phyloP scores from a whole-genome alignment of 2,888 invertebrate species.

The Monoplex corrugatus region DNA sequence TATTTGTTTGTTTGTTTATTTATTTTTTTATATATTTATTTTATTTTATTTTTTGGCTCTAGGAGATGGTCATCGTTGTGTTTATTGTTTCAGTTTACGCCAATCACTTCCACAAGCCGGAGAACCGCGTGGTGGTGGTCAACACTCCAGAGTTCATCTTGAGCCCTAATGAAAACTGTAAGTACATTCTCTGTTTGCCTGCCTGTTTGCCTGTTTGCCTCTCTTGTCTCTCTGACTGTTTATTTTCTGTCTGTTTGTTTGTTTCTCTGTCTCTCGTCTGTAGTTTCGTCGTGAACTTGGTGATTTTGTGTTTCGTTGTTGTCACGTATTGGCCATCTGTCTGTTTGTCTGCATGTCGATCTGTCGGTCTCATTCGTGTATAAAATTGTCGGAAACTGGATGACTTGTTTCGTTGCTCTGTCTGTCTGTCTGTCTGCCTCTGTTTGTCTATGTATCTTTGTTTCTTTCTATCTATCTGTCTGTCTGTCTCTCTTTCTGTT shows the following conservation, averaged over 20 bases:
- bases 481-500: background rate
- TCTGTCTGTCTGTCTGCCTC: constrained; percentile 2
- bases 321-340: no score
- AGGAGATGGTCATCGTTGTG: background rate
- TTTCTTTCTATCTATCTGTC: background rate
- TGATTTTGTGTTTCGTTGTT: no score
- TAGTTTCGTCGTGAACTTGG: no score
- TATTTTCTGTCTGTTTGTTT: background rate
- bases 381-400: no score
- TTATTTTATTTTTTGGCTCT: no score
- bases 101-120: constrained; percentile 52
- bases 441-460: background rate
- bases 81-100: constrained; percentile 53
- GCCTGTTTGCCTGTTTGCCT: background rate
- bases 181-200: no score
- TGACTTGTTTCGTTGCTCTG: background rate
- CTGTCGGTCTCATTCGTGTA: no score
- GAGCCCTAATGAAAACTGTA: constrained; percentile 55
- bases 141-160: constrained; percentile 57
- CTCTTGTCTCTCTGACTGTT: background rate
- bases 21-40: no score
- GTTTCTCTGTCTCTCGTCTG: background rate
- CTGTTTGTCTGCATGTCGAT: no score
- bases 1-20: no score
- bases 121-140: constrained; percentile 56